A percentile compares a stretch with the other conserved stretches of the same genome.
Evolutionary conservation across 1,140 invertebrate genomes (phyloP).

Genomic region (Pseudachorutes palmiensis): DNA sequence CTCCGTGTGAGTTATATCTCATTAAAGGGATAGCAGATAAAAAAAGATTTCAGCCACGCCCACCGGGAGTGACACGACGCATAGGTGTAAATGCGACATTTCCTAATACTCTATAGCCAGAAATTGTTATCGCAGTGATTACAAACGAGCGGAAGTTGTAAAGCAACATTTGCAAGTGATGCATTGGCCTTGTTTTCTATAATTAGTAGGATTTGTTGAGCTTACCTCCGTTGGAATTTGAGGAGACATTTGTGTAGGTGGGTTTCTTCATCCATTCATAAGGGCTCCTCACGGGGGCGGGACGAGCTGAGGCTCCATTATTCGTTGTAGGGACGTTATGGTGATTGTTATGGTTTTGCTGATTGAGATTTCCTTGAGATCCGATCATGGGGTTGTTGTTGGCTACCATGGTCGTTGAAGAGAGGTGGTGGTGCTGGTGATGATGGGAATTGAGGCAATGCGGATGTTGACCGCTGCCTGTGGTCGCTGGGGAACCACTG

Average conservation of each 20-base stretch:
- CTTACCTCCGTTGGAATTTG: conserved; percentile 45
- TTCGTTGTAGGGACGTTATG: neutral
- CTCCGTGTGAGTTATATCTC: neutral
- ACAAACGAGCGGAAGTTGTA: too few species aligned
- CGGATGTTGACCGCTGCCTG: too few species aligned
- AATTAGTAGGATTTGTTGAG: too few species aligned
- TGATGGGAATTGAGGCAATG: conserved; percentile 28
- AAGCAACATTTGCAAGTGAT: too few species aligned
- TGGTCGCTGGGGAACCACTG: conserved; percentile 35
- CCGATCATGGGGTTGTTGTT: conserved; percentile 25
- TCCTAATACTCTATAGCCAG: too few species aligned
- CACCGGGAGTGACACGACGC: neutral
- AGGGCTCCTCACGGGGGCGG: conserved; percentile 61
- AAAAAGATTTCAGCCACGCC: neutral
- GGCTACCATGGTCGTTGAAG: neutral
- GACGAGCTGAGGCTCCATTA: conserved; percentile 39
- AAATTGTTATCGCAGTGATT: too few species aligned
- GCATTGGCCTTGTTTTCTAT: too few species aligned
- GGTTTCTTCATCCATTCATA: conserved; percentile 86
- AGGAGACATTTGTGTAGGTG: conserved; percentile 51
- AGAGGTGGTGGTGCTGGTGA: conserved; percentile 11
- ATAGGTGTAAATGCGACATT: neutral
- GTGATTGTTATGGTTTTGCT: conserved; percentile 7
- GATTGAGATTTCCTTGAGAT: conserved; percentile 35
- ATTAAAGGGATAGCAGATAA: neutral